Evolutionary conservation across 2,113 vertebrate genomes (phyloP), one percentile per base, ranked within the genome.

Genomic region (Semicossyphus pulcher): DNA sequence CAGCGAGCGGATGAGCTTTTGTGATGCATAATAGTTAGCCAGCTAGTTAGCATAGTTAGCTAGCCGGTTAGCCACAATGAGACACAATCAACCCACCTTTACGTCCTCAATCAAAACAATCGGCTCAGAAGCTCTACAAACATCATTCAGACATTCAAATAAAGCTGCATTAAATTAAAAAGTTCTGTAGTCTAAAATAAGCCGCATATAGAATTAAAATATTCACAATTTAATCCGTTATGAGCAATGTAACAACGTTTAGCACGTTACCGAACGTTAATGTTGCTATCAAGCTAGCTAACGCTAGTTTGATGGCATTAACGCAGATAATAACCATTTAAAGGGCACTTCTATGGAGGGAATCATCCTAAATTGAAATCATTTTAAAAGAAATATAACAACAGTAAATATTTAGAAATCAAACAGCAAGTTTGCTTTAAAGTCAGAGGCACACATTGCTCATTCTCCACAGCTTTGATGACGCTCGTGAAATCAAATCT

Each of bases 21-120:
- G 90, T 92, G 86, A 90, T 91, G 87, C 87, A 91, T 83, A 90
- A 77, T 79, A 87, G 89, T 88, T 88, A 89, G 88, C 87, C 66
- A 29, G 83, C 83, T 82, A 81, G 88, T 86, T 89, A 91, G 89
- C 88, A 62, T 63, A 25, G 78, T 72, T 72, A 84, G 87, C 83
- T 78, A 58, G n/a, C 57, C 16, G 61, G 65, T 74, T 85, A 81
- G 76, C 78, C 67, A 78, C 78, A 83, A 81, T 80, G 82, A 80
- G 76, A 89, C 64, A 80, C 85, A 86, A 87, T 89, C 84, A 80
- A 80, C 60, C 56, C 45, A 77, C 60, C 72, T 72, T 32, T 7
- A 42, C 31, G 68, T 58, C 51, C 45, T 78, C 49, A 37, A 45
- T 53, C 76, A 89, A 84, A 88, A 81, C 86, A 89, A 58, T 37